Base-by-base conservation (phyloP, 2,888 invertebrate genomes). In the Ctenicera cuprea region DNA sequence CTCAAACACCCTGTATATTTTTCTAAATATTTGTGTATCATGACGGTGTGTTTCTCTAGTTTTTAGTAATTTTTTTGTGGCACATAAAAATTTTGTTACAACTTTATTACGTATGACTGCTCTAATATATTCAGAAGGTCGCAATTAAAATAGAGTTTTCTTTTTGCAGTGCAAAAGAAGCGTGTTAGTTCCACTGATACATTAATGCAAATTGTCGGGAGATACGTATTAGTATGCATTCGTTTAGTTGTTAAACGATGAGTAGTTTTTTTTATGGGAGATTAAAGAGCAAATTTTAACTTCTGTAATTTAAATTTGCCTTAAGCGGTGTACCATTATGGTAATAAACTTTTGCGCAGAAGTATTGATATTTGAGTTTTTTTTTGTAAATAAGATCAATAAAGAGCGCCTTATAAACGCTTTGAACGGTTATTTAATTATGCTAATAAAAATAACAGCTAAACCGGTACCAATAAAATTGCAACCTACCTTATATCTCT, bases 381-480 rank as follows among this genome's bases (percentile, higher is more conserved):
- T 52, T 52, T 52, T 26, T 52, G 1, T 3, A 20, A 48, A 66
- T 54, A 66, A 57, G 26, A 67, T 33, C 38, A 26, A 45, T 57
- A 59, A 57, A 41, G 20, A 16, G 26, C 22, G 30, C 20, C 45
- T 26, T 33, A 43, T 54, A 66, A 26, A n/a, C n/a, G n/a, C 20
- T 48, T 20, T 37, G 64, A 54, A 73, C 68, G 41, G 68, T 74
- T 61, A 61, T 74, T 74, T 74, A 70, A 74, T 74, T 69, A 70
- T 61, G 48, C 65, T 64, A 74, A 74, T 74, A 64, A 74, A 70
- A 70, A 69, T 74, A 71, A 64, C 66, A 61, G 61, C 66, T 26
- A 73, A 75, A 72, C 75, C 72, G 75, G 72, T 73, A 73, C 30
- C 62, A 68, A 54, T 50, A 62, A 65, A 37, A 72, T 64, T 69